Conservation (phyloP, 92 coral and sea anemone species). For the Nematostella vectensis region DNA sequence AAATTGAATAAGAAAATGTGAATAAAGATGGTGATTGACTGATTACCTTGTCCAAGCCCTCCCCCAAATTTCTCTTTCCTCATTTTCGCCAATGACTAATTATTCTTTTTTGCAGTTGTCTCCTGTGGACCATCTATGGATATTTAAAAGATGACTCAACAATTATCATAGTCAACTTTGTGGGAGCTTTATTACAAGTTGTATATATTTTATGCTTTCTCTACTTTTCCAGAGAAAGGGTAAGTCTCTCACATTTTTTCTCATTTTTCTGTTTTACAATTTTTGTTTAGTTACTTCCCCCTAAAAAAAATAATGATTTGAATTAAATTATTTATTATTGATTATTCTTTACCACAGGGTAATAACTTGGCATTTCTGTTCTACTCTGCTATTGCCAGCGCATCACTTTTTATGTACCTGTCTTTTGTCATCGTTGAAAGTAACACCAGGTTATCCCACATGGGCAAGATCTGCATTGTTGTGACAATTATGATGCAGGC, state of each 20-base stretch:
- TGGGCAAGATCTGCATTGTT: constrained; percentile 56
- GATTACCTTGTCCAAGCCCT: no score
- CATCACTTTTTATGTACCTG: constrained; percentile 39
- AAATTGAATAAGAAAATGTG: no score
- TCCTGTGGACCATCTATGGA: constrained; percentile 78
- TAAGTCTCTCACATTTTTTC: constrained; percentile 7
- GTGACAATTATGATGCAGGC: constrained; percentile 76
- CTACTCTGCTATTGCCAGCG: constrained; percentile 24
- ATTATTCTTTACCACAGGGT: no score
- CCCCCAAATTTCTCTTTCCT: no score
- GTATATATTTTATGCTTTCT: constrained; percentile 57
- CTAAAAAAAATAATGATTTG: no score
- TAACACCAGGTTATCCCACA: constrained; percentile 22
- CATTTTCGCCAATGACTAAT: no score
- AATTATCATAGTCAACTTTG: constrained; percentile 46
- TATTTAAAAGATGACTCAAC: constrained; percentile 46
- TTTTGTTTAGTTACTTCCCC: no score
- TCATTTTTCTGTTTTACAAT: no score
- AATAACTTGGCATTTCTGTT: constrained; percentile 23
- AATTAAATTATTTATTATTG: no score
- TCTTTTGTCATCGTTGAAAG: constrained; percentile 22
- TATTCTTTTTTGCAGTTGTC: constrained; percentile 29
- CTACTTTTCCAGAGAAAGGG: constrained; percentile 42
- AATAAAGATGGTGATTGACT: no score
- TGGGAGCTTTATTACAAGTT: constrained; percentile 57